Evolutionary conservation across 2,113 vertebrate genomes (phyloP).

Genomic region (Myxocyprinus asiaticus): DNA sequence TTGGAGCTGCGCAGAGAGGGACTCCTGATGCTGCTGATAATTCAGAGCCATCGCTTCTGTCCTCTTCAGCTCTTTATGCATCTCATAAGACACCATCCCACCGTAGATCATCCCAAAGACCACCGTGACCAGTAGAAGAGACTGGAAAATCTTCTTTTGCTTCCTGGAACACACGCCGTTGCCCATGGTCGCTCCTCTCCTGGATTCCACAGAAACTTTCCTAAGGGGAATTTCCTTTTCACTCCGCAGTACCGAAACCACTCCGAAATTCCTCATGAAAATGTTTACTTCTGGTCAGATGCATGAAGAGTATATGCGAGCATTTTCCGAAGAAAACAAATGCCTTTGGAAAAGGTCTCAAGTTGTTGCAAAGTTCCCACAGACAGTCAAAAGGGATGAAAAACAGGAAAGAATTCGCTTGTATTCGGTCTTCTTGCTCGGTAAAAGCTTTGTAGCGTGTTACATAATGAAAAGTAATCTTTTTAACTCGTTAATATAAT

Average conservation of each 20-base stretch:
- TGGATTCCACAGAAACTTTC: slow-evolving; percentile 13
- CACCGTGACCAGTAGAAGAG: slow-evolving; percentile 85
- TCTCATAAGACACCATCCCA: slow-evolving; percentile 89
- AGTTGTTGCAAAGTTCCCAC: background rate
- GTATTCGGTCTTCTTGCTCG: background rate
- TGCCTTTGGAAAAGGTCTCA: background rate
- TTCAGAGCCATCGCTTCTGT: slow-evolving; percentile 89
- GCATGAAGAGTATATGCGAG: background rate
- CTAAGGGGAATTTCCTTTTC: background rate
- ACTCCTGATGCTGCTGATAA: slow-evolving; percentile 98
- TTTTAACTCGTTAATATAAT: background rate
- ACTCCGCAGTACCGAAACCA: background rate
- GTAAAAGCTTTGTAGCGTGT: background rate
- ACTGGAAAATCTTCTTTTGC: slow-evolving; percentile 93
- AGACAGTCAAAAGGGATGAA: background rate
- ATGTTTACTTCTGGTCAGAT: background rate
- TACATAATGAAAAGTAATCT: background rate
- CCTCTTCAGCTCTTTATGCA: slow-evolving; percentile 90
- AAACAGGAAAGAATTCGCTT: background rate
- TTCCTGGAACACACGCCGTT: slow-evolving; percentile 95
- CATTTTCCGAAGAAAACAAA: no score
- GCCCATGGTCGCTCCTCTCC: slow-evolving; percentile 78
- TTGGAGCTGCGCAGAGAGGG: slow-evolving; percentile 96
- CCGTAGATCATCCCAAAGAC: slow-evolving; percentile 90
- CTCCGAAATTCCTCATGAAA: slow-evolving; percentile 15